phyloP scores from a whole-genome alignment of 2,113 vertebrate species.

The Seriola rivoliana region DNA sequence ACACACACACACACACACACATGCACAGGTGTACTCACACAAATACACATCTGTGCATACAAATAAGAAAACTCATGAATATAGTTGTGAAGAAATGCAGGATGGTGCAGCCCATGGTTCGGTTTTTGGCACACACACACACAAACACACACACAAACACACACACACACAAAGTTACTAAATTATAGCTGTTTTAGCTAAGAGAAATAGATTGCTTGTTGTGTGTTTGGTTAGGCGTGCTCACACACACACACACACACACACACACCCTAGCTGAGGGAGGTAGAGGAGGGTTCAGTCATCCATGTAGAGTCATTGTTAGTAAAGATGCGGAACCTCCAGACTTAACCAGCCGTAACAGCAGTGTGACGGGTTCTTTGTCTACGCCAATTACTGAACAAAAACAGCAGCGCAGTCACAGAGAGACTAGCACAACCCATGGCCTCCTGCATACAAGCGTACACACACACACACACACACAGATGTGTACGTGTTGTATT shows the following conservation, averaged over 20 bases:
- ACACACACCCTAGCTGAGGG: conserved; percentile 45
- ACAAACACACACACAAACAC: too few species aligned
- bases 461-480: conserved; percentile 35
- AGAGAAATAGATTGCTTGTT: conserved; percentile 39
- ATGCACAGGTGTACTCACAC: conserved; percentile 19
- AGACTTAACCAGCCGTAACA: conserved; percentile 79
- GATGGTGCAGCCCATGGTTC: conserved; percentile 20
- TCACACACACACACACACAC: conserved; percentile 45
- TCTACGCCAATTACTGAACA: conserved; percentile 81
- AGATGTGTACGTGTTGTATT: conserved; percentile 14
- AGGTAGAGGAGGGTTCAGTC: conserved; percentile 72
- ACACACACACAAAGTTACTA: conserved; percentile 21
- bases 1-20: conserved; percentile 36
- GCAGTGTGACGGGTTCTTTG: conserved; percentile 80
- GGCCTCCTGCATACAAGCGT: conserved; percentile 61
- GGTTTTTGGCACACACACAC: conserved; percentile 18
- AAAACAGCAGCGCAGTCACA: conserved; percentile 66
- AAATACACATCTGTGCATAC: conserved; percentile 53
- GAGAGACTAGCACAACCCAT: conserved; percentile 59
- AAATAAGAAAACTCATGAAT: conserved; percentile 46
- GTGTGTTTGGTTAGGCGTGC: conserved; percentile 35
- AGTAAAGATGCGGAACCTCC: conserved; percentile 80
- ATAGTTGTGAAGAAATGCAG: conserved; percentile 2
- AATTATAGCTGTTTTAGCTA: conserved; percentile 29
- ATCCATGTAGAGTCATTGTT: conserved; percentile 81